phyloP scores from a whole-genome alignment of 2,113 vertebrate genomes.

The Sinocyclocheilus maitianheensis region DNA sequence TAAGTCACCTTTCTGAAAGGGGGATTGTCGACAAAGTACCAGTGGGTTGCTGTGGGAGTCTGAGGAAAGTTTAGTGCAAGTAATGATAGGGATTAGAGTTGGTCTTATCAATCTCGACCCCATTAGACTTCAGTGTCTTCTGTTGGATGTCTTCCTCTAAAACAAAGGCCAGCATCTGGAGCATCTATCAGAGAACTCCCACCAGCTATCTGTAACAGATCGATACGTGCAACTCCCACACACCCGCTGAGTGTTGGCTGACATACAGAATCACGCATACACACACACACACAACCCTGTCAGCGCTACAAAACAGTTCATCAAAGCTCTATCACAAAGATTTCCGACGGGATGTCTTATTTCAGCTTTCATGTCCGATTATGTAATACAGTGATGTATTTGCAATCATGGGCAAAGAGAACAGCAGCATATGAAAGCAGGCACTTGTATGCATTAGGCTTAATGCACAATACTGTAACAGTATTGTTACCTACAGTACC shows the following conservation, averaged over 20 bases:
- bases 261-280: neutral
- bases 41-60: neutral
- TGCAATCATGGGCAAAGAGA: neutral
- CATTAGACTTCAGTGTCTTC: slow-evolving; percentile 12
- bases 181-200: slow-evolving; percentile 28
- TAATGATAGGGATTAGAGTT: slow-evolving; percentile 1
- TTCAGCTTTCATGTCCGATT: slow-evolving; percentile 30
- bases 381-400: slow-evolving; percentile 25
- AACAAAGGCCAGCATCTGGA: slow-evolving; percentile 18
- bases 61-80: neutral
- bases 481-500: neutral
- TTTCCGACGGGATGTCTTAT: slow-evolving; percentile 9
- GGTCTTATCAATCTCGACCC: neutral
- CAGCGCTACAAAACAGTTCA: neutral
- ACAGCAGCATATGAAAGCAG: neutral
- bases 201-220: slow-evolving; percentile 27
- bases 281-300: slow-evolving; percentile 1
- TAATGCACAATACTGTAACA: neutral
- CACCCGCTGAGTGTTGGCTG: slow-evolving; percentile 32
- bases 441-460: neutral
- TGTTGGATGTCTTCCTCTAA: neutral
- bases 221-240: slow-evolving; percentile 26
- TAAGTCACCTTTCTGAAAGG: neutral
- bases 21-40: neutral
- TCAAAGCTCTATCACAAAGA: slow-evolving; percentile 5